Percentiles rank a stretch among this genome's conserved stretches.
phyloP scores from a whole-genome alignment of 23 tunicate genomes.

The Oikopleura dioica region DNA sequence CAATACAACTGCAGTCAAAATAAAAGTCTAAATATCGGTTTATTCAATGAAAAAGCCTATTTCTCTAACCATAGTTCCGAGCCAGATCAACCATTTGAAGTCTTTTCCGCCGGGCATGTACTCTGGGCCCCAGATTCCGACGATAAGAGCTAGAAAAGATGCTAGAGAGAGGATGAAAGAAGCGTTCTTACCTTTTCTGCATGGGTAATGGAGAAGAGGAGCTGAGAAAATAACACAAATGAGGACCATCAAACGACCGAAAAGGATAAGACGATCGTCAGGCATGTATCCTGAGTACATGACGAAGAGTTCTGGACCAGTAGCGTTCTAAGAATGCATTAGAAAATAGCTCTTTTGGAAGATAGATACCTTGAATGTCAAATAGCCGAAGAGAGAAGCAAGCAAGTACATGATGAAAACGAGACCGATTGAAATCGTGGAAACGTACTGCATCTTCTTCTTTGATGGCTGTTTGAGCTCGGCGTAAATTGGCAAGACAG shows the following conservation, averaged over 20 bases:
- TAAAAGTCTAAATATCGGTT: not conserved
- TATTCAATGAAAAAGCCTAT: not conserved
- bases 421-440: conserved; percentile 53
- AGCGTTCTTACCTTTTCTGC: conserved; percentile 15
- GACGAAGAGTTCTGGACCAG: conserved; percentile 71
- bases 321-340: conserved; percentile 30
- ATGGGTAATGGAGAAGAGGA: conserved; percentile 87
- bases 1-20: conserved; percentile 27
- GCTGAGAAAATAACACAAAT: conserved; percentile 88
- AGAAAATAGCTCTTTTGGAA: not conserved
- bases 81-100: not conserved
- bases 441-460: conserved; percentile 44
- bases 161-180: too few species aligned
- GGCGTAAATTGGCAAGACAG: conserved; percentile 79
- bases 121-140: not conserved
- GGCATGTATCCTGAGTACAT: conserved; percentile 96
- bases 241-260: conserved; percentile 86
- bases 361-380: conserved; percentile 27
- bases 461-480: conserved; percentile 57
- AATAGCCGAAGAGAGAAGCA: conserved; percentile 79
- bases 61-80: not conserved
- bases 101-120: not conserved
- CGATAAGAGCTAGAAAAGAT: not conserved
- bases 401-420: conserved; percentile 63
- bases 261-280: conserved; percentile 36